A percentile compares a stretch with the other conserved stretches of the same genome.
These are phyloP conservation scores for Cerceris rybyensis DNA, from an alignment of 2,888 invertebrate species.

Conservation along the genomic window DNA sequence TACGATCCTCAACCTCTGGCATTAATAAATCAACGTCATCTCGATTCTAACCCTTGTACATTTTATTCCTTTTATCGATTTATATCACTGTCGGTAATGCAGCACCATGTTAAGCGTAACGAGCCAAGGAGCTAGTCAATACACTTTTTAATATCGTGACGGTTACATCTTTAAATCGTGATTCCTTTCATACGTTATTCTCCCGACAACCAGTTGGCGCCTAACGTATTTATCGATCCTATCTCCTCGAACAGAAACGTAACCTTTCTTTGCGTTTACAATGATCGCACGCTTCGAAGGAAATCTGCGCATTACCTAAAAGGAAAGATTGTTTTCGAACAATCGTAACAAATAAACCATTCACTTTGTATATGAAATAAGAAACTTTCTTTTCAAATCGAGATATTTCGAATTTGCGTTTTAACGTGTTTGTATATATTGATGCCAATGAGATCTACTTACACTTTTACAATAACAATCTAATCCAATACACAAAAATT, in stretches of 20 bases:
- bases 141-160: not conserved
- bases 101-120: not conserved
- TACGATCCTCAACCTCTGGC: too few species aligned
- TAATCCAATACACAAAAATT: too few species aligned
- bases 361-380: not conserved
- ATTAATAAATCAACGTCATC: too few species aligned
- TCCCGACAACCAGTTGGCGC: slow-evolving; percentile 32
- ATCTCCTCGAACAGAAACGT: slow-evolving; percentile 29
- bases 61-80: too few species aligned
- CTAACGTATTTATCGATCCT: slow-evolving; percentile 61
- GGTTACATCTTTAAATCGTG: slow-evolving; percentile 11
- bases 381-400: not conserved
- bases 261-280: not conserved
- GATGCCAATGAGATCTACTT: too few species aligned
- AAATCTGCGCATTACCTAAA: not conserved
- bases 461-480: too few species aligned
- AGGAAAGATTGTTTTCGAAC: not conserved
- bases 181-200: slow-evolving; percentile 15
- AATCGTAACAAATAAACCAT: not conserved
- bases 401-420: too few species aligned
- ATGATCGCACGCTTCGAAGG: not conserved
- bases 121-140: not conserved
- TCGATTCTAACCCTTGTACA: too few species aligned
- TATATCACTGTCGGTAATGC: too few species aligned
- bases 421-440: too few species aligned